Evolutionary conservation across 2,888 invertebrate species (phyloP), one percentile per base, ranked within the genome.

Genomic region (Ephialtes manifestator): DNA sequence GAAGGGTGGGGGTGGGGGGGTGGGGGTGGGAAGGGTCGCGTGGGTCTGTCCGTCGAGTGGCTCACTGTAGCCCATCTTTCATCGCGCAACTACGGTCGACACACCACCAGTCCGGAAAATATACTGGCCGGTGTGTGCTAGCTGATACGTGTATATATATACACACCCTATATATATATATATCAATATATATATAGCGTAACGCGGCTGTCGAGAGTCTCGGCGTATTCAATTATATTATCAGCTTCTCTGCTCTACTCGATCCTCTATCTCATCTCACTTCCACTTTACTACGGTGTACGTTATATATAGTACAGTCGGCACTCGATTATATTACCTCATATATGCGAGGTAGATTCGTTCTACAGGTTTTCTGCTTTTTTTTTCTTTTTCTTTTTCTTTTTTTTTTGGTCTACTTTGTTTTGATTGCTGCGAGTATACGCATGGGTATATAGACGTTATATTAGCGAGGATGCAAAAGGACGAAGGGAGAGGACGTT

Each of bases 61-160:
- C 75, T 80, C 80, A 80, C 53, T 11, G 48, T 53, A 63, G 48
- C 65, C 67, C 80, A 81, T 84, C 84, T 84, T 81, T 81, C 84
- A 81, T 84, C 84, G 65, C 63, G 46, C 28, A 75, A 71, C 75
- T 76, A 76, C 53, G 67, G 75, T 51, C 31, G 39, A 43, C 55
- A 58, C 71, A 35, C 51, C 48, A 63, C 43, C 70, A 43, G 67
- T 39, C 39, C 46, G 58, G 67, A 68, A 58, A 53, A 79, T 75
- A 63, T 78, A 48, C 68, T 28, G 28, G 1, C 68, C 39, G n/a
- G 13, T 48, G 10, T 28, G 67, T 43, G 46, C 18, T 20, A n/a
- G 20, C 24, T 18, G 43, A 43, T 60, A 35, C n/a, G 35, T 15
- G 24, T 24, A 24, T 55, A 20, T n/a, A 15, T 60, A n/a, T 10